Conservation (phyloP, 2,888 invertebrate species). For the Candidula unifasciata region DNA sequence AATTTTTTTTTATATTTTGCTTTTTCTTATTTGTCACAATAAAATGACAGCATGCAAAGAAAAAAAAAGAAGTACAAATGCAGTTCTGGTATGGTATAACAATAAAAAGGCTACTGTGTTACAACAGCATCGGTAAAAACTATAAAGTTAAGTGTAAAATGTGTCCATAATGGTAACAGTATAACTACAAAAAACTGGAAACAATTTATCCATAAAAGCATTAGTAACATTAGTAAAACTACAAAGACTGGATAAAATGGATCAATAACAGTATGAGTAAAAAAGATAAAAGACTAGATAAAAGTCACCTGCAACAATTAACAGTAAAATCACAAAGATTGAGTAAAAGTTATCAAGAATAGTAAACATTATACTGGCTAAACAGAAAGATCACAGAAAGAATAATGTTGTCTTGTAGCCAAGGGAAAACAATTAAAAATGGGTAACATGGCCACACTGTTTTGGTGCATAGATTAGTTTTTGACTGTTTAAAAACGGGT, state of each 20-base stretch:
- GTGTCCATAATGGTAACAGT: too few relatives aligned
- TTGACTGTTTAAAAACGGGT: background rate
- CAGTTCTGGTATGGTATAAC: conserved; percentile 42
- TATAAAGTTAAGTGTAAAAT: too few relatives aligned
- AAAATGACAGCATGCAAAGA: background rate
- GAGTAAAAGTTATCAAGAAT: conserved; percentile 1
- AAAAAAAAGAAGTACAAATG: conserved; percentile 24
- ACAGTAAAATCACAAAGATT: conserved; percentile 14
- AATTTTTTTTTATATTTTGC: background rate
- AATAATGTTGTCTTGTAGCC: background rate
- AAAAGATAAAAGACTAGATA: background rate
- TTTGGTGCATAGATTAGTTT: conserved; percentile 32
- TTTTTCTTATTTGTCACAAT: background rate
- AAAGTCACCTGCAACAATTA: conserved; percentile 6
- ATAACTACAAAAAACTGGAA: too few relatives aligned
- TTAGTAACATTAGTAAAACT: background rate
- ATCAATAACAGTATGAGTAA: conserved; percentile 2
- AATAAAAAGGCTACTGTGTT: conserved; percentile 38
- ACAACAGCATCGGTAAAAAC: background rate
- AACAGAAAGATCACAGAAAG: conserved; percentile 42
- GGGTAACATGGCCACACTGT: conserved; percentile 12
- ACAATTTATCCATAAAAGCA: too few relatives aligned
- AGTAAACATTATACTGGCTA: conserved; percentile 14
- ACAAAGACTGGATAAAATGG: conserved; percentile 2
- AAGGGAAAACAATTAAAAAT: background rate